Evolutionary conservation across 2,797 vertebrate genomes (phyloP).

Genomic region (Takifugu rubripes): DNA sequence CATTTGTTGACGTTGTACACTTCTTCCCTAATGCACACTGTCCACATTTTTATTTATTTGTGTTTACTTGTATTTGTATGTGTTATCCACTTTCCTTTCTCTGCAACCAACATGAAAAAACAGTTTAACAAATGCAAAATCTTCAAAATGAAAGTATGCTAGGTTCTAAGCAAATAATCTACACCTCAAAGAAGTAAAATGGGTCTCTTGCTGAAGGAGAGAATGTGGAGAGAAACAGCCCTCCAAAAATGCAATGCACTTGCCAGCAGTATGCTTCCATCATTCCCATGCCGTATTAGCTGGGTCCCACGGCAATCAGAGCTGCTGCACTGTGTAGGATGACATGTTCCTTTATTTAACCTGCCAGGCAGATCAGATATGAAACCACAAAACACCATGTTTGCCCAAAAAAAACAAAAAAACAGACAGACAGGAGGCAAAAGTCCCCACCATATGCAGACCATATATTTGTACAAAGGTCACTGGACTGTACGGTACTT

Average conservation of each 20-base stretch:
- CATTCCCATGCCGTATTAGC: slow-evolving; percentile 87
- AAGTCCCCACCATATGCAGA: slow-evolving; percentile 43
- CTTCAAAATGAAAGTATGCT: slow-evolving; percentile 16
- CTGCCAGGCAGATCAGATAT: slow-evolving; percentile 27
- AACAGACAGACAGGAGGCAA: slow-evolving; percentile 29
- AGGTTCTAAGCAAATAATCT: slow-evolving; percentile 16
- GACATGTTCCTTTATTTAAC: slow-evolving; percentile 57
- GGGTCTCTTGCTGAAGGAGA: slow-evolving; percentile 33
- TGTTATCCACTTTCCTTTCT: slow-evolving; percentile 50
- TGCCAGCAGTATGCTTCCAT: slow-evolving; percentile 91
- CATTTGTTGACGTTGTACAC: too few relatives aligned
- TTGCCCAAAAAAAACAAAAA: slow-evolving; percentile 36
- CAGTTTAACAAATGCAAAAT: slow-evolving; percentile 20
- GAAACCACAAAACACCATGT: slow-evolving; percentile 32
- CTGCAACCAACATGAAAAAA: slow-evolving; percentile 38
- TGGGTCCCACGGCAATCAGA: slow-evolving; percentile 85
- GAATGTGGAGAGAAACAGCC: slow-evolving; percentile 24
- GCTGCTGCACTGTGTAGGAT: slow-evolving; percentile 81
- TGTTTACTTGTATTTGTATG: slow-evolving; percentile 9
- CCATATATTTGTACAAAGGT: slow-evolving; percentile 18
- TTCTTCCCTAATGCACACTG: not conserved
- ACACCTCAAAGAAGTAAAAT: slow-evolving; percentile 22
- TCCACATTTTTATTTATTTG: not conserved
- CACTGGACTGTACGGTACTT: slow-evolving; percentile 5
- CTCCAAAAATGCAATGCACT: slow-evolving; percentile 56